These are phyloP conservation scores for Ferdinandea cuprea DNA, from an alignment of 2,888 invertebrate genomes.

Conservation along the genomic window DNA sequence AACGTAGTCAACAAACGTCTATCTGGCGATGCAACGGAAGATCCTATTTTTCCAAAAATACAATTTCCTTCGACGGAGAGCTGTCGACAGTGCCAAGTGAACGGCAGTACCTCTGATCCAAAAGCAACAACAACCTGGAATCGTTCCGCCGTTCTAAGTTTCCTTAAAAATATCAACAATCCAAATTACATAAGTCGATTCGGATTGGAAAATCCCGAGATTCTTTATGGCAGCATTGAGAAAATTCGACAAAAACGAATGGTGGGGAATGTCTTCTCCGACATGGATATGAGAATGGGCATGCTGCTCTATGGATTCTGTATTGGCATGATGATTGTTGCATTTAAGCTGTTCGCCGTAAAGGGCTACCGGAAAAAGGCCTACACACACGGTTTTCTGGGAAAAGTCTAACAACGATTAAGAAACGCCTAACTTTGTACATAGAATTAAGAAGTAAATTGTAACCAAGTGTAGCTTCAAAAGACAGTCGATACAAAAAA, in stretches of 20 bases:
- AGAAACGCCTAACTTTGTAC: not conserved
- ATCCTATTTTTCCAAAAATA: constrained; percentile 93
- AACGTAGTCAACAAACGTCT: constrained; percentile 96
- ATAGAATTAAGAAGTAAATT: constrained; percentile 46
- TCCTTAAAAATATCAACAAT: constrained; percentile 81
- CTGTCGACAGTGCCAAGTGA: constrained; percentile 87
- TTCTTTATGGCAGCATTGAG: constrained; percentile 77
- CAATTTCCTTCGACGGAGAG: constrained; percentile 90
- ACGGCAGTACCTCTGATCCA: constrained; percentile 43
- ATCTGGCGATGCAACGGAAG: constrained; percentile 93
- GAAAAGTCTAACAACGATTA: constrained; percentile 88
- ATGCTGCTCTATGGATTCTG: constrained; percentile 90
- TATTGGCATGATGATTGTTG: constrained; percentile 89
- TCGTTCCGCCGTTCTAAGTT: constrained; percentile 79
- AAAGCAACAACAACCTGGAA: constrained; percentile 79
- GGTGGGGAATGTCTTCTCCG: constrained; percentile 81
- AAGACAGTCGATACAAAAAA: constrained; percentile 29
- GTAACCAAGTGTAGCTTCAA: constrained; percentile 31
- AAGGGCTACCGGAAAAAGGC: constrained; percentile 88
- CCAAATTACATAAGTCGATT: constrained; percentile 80
- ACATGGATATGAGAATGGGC: constrained; percentile 89
- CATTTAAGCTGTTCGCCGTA: constrained; percentile 89
- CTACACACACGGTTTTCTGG: constrained; percentile 88
- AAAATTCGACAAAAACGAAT: constrained; percentile 80
- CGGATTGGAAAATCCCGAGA: constrained; percentile 78